A percentile compares a stretch with the other conserved stretches of the same genome.
phyloP scores from a whole-genome alignment of 1,140 invertebrate genomes.

The Drosophila auraria region DNA sequence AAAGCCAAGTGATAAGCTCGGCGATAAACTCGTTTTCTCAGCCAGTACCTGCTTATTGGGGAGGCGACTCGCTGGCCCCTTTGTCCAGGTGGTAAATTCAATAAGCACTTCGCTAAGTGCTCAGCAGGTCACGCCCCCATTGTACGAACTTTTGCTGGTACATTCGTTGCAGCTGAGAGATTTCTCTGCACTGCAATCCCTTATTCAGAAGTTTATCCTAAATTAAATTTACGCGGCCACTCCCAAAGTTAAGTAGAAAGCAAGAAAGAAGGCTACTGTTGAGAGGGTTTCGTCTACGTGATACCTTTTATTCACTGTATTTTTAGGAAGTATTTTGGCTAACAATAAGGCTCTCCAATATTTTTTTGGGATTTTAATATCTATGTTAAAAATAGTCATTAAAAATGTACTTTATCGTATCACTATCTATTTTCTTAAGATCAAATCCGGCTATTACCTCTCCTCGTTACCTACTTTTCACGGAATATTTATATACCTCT shows the following conservation, averaged over 20 bases:
- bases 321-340: no score
- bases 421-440: no score
- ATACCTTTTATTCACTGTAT: not conserved
- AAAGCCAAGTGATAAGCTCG: slow-evolving; percentile 23
- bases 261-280: not conserved
- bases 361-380: no score
- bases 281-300: not conserved
- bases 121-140: slow-evolving; percentile 33
- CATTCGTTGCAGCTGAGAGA: slow-evolving; percentile 27
- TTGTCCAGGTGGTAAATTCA: slow-evolving; percentile 44
- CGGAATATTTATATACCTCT: not conserved
- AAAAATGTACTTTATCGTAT: no score
- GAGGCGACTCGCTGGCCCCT: not conserved
- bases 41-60: slow-evolving; percentile 22
- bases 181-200: slow-evolving; percentile 35
- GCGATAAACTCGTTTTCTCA: slow-evolving; percentile 32
- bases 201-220: slow-evolving; percentile 33
- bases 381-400: no score
- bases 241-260: slow-evolving; percentile 21
- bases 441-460: not conserved
- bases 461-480: not conserved
- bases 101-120: slow-evolving; percentile 52
- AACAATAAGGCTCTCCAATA: no score
- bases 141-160: slow-evolving; percentile 22
- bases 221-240: slow-evolving; percentile 60